These are phyloP conservation scores for Lathamus discolor DNA, from an alignment of 2,113 vertebrate species.

Conservation along the genomic window DNA sequence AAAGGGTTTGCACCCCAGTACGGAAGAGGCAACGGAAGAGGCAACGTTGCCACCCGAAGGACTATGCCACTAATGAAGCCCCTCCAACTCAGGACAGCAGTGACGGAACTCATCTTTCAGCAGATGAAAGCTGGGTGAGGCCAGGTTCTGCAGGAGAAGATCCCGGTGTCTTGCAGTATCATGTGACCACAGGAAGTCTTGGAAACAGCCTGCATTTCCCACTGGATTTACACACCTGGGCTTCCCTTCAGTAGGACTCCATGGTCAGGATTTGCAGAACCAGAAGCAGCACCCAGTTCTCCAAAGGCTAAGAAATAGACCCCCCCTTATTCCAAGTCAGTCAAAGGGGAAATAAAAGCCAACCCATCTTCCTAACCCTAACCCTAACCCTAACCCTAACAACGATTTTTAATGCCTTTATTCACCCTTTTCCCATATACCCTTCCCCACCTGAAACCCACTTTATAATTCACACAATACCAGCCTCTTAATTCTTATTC, in stretches of 20 bases:
- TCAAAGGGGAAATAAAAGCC: neutral
- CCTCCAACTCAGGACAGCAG: neutral
- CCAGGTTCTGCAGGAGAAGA: neutral
- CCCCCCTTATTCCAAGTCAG: neutral
- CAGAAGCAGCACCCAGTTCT: neutral
- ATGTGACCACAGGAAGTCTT: neutral
- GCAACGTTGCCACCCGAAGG: neutral
- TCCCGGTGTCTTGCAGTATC: neutral
- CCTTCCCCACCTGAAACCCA: neutral
- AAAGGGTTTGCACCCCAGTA: neutral
- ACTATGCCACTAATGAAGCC: neutral
- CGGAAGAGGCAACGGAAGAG: neutral
- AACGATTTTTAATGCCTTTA: neutral
- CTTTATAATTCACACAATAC: neutral
- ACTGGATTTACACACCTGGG: neutral
- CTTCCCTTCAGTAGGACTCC: neutral
- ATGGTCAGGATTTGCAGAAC: neutral
- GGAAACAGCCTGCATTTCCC: neutral
- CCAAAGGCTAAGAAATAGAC: neutral
- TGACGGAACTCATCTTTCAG: neutral
- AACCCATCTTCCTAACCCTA: neutral
- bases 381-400: too few relatives aligned
- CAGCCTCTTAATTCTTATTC: conserved; percentile 26
- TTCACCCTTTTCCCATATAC: neutral
- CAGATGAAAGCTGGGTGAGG: neutral